Base-by-base conservation (phyloP, 2,113 vertebrate species). In the Lagopus muta region DNA sequence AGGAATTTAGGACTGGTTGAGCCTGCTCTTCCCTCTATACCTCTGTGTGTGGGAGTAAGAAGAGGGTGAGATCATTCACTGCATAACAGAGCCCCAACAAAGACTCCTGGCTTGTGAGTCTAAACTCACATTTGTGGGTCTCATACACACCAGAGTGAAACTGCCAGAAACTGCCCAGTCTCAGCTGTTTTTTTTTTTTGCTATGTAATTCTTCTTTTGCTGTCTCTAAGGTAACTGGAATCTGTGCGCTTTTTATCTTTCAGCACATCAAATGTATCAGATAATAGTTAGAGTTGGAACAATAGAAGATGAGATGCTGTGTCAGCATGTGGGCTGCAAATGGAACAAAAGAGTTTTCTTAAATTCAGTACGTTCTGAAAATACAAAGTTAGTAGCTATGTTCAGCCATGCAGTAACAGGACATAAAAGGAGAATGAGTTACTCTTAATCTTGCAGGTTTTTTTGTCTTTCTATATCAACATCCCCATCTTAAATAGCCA, bases 1-100 rank as follows among this genome's bases (percentile, higher is more conserved):
- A 93, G 75, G 95, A 91, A 93, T 95, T 94, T 66, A 85, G 90
- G 89, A 95, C 92, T 96, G 89, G 93, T 96, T 96, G 89, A 96
- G 72, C 94, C 85, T 92, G 96, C 95, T 96, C 67, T 93, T 91
- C 84, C 45, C 82, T 38, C 25, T 96, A 5, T 86, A 84, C 77
- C 74, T 89, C 64, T 58, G 71, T 89, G 94, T 95, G 92, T 96
- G 91, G 96, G 95, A 95, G 93, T 94, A 80, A 55, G 82, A 69
- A 90, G 80, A 74, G 92, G 79, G 89, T 96, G 95, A 96, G 91
- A 93, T 93, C 92, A 95, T 89, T 70, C 75, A 13, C 32, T 66
- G 91, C 85, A 43, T 78, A 34, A 73, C 55, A 71, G 54, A 96
- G 83, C 70, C 86, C 88, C 95, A 90, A 84, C 92, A 95, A 86